Base-by-base conservation (phyloP, 1,140 invertebrate genomes). In the Calliphora vicina region DNA sequence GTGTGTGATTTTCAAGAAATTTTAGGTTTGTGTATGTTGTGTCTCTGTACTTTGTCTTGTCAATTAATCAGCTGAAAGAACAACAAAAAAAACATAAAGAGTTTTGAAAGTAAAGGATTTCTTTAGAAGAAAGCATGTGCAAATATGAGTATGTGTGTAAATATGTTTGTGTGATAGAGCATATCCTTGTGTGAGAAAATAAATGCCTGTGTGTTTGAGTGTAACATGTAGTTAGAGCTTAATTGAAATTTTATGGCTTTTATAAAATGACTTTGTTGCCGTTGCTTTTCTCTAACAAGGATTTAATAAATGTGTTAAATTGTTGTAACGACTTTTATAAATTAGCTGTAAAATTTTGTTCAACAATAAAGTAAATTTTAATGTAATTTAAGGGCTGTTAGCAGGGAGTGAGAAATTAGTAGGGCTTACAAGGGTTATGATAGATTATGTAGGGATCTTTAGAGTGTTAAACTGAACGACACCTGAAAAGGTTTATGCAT, bases 201-300 rank as follows among this genome's bases (percentile, higher is more conserved):
- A 35, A 0, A 35, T 10, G 35, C 1, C 10, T 25, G 61, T 67
- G 9, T 67, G 12, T 67, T 10, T 67, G 8, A 20, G 20, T 67
- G 61, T 2, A 5, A 67, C n/a, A 67, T 67, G 61, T 67, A 67
- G 61, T 67, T 67, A 67, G 12, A 67, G 61, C 61, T 67, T 67
- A 67, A 67, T 67, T 67, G 61, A 67, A 67, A 67, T 67, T 67
- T 67, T 67, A 67, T 67, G 61, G 61, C 61, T 67, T 67, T 67
- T 67, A 67, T 67, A 67, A 67, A 67, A 67, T 67, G 61, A 67
- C 61, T 67, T 67, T 67, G 61, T 67, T 67, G 23, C n/a, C 8
- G 12, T 25, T 67, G 61, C 17, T 57, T 17, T 57, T 57, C 15
- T 57, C 15, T 67, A 67, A 67, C 61, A 67, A 67, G 61, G 61